These are phyloP conservation scores for Tragulus kanchil DNA, from an alignment of 2,113 vertebrate genomes.

Conservation along the genomic window DNA sequence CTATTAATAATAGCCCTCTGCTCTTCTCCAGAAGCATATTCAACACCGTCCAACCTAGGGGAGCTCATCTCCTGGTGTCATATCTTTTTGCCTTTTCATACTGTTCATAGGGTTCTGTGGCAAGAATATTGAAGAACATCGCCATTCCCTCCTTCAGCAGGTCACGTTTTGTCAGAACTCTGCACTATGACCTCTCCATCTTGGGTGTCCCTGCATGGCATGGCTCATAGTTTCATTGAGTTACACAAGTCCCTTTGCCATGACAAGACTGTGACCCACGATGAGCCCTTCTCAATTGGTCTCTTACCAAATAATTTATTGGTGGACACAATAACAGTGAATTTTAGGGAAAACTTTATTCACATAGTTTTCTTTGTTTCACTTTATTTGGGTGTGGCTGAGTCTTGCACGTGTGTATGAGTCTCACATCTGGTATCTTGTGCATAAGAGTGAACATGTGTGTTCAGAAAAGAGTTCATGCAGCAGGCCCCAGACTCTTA, in stretches of 20 bases:
- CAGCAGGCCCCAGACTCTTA: not conserved
- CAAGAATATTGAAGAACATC: not conserved
- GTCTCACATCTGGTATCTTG: not conserved
- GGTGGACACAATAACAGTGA: not conserved
- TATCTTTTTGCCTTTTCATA: not conserved
- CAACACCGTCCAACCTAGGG: not conserved
- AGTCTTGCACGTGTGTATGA: not conserved
- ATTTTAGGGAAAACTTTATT: slow-evolving; percentile 20
- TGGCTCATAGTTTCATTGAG: not conserved
- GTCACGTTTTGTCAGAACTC: not conserved
- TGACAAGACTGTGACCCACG: not conserved
- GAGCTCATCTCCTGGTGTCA: not conserved
- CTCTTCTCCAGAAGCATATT: not conserved
- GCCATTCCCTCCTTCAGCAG: not conserved
- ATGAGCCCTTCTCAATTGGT: not conserved
- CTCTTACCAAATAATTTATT: slow-evolving; percentile 28
- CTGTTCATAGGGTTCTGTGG: not conserved
- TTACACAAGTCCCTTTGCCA: not conserved
- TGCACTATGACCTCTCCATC: not conserved
- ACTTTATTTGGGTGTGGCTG: not conserved
- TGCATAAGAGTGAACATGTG: not conserved
- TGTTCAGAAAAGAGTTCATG: not conserved
- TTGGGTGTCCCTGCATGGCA: not conserved
- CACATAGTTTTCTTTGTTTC: slow-evolving; percentile 53
- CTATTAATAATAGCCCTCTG: not conserved